phyloP scores from a whole-genome alignment of 1,140 invertebrate genomes.

The Drosophila burlai region DNA sequence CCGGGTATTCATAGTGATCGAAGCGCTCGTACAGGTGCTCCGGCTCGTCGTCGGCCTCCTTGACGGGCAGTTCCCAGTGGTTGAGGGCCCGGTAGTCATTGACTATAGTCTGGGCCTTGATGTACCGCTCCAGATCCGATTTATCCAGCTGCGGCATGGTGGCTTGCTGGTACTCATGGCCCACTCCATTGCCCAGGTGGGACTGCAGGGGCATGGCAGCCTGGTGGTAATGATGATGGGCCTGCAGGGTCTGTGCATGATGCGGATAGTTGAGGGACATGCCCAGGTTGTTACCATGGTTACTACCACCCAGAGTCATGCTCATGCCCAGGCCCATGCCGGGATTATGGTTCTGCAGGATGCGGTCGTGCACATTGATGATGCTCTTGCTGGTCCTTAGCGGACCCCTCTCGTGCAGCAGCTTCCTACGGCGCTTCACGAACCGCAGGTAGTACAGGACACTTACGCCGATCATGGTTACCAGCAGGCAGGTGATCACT shows the following conservation, averaged over 20 bases:
- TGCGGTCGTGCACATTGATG: conserved; percentile 82
- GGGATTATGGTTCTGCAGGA: conserved; percentile 75
- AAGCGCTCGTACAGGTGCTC: conserved; percentile 85
- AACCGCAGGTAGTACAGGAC: conserved; percentile 83
- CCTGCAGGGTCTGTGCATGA: conserved; percentile 73
- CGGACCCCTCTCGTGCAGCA: conserved; percentile 71
- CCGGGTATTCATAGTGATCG: conserved; percentile 84
- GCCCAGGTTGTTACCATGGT: conserved; percentile 50
- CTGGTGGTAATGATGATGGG: conserved; percentile 58
- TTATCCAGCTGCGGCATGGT: conserved; percentile 82
- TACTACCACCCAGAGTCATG: conserved; percentile 63
- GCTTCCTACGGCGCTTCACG: conserved; percentile 76
- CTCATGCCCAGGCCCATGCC: conserved; percentile 63
- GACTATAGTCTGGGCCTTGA: conserved; percentile 80
- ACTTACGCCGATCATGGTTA: conserved; percentile 76
- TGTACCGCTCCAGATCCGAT: conserved; percentile 81
- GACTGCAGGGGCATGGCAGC: conserved; percentile 69
- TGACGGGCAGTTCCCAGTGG: conserved; percentile 82
- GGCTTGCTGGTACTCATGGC: conserved; percentile 77
- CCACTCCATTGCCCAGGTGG: conserved; percentile 20
- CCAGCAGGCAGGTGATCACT: conserved; percentile 76
- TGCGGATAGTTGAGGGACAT: conserved; percentile 75
- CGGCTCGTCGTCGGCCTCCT: conserved; percentile 81
- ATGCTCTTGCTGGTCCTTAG: conserved; percentile 79
- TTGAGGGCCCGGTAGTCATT: conserved; percentile 84